phyloP scores from a whole-genome alignment of 2,113 vertebrate species.

The Beaufortia kweichowensis region DNA sequence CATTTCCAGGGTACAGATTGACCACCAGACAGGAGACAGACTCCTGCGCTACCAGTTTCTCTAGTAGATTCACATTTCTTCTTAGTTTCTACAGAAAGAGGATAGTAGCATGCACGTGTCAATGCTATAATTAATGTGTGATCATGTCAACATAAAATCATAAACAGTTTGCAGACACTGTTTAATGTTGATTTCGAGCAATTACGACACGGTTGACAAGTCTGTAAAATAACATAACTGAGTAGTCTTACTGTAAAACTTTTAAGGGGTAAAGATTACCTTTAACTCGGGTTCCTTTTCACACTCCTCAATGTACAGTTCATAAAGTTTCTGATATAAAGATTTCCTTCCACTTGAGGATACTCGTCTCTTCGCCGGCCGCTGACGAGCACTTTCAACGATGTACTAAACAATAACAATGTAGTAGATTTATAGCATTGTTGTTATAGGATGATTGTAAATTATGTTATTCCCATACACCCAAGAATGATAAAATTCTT shows the following conservation, averaged over 20 bases:
- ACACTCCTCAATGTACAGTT: conserved; percentile 97
- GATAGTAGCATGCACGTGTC: conserved; percentile 1
- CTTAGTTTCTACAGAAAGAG: conserved; percentile 86
- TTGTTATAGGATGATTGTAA: background rate
- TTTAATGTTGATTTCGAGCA: too few species aligned
- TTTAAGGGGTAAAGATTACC: conserved; percentile 70
- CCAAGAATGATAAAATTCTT: background rate
- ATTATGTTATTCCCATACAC: background rate
- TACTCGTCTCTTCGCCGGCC: conserved; percentile 90
- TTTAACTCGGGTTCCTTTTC: conserved; percentile 98
- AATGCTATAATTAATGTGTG: too few species aligned
- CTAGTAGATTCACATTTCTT: conserved; percentile 97
- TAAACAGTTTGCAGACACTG: background rate
- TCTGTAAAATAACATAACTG: too few species aligned
- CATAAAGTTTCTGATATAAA: conserved; percentile 97
- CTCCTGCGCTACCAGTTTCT: conserved; percentile 97
- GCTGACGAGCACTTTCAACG: conserved; percentile 96
- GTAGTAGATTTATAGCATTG: background rate
- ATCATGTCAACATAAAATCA: too few species aligned
- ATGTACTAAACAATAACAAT: conserved; percentile 82
- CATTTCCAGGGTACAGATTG: conserved; percentile 96
- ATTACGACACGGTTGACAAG: too few species aligned
- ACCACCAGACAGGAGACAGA: conserved; percentile 93
- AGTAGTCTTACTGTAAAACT: too few species aligned
- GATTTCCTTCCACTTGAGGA: conserved; percentile 92